phyloP scores from a whole-genome alignment of 2,113 vertebrate species.

The Candoia aspera region DNA sequence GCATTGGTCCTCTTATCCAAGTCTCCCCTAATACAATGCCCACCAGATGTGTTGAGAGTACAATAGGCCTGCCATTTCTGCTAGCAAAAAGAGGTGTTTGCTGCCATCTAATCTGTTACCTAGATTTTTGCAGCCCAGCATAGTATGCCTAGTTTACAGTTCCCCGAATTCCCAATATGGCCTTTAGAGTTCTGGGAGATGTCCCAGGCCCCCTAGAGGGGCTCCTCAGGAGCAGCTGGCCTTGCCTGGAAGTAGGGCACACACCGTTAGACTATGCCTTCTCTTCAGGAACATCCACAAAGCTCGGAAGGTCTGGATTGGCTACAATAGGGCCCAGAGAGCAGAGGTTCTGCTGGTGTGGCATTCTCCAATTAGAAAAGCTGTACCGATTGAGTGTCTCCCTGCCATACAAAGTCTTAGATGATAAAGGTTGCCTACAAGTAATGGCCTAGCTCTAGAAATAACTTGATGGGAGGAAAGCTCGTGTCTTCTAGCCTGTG shows the following conservation, averaged over 20 bases:
- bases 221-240: neutral
- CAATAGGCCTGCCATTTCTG: neutral
- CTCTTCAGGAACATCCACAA: neutral
- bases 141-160: neutral
- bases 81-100: neutral
- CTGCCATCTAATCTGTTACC: neutral
- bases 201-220: neutral
- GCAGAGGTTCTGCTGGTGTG: neutral
- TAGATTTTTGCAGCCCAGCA: neutral
- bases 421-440: neutral
- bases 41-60: neutral
- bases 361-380: neutral
- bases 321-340: neutral
- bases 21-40: no score
- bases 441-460: accelerated
- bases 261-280: neutral
- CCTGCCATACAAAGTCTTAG: neutral
- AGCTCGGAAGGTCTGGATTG: neutral
- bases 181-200: neutral
- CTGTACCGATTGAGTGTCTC: neutral
- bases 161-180: neutral
- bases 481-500: accelerated
- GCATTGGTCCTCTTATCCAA: neutral
- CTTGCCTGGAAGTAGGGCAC: neutral
- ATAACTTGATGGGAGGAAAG: neutral